Percentiles rank a stretch among this genome's conserved stretches.
Evolutionary conservation across 2,888 invertebrate species (phyloP).

Genomic region (Conomelus anceps): DNA sequence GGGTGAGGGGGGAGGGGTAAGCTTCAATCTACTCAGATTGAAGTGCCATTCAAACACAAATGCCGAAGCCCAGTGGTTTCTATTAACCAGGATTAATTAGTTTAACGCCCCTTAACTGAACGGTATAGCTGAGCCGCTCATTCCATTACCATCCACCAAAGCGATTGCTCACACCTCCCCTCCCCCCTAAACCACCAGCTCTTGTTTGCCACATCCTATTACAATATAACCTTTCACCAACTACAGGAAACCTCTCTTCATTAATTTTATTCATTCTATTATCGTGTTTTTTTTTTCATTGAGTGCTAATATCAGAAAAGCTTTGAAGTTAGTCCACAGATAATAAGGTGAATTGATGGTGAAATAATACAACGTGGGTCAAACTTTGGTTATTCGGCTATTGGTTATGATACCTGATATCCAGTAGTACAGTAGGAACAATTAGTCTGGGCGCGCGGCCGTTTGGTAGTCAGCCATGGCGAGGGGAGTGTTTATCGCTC

Average conservation of each 20-base stretch:
- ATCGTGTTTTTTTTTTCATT: not conserved
- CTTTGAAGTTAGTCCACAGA: too few relatives aligned
- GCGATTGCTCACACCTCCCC: not conserved
- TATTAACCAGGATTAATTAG: not conserved
- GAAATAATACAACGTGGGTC: too few relatives aligned
- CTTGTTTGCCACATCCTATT: too few relatives aligned
- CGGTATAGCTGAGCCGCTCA: not conserved
- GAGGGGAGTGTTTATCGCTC: too few relatives aligned
- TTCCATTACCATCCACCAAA: not conserved
- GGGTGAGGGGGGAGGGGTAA: not conserved
- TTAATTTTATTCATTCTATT: not conserved
- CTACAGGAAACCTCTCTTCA: not conserved
- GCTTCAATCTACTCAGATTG: not conserved
- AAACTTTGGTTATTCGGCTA: too few relatives aligned
- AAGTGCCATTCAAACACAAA: not conserved
- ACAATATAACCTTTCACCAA: not conserved
- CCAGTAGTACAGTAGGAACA: too few relatives aligned
- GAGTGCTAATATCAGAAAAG: too few relatives aligned
- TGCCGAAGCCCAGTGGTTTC: not conserved
- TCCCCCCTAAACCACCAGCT: not conserved
- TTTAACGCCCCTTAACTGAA: not conserved
- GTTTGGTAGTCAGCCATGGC: too few relatives aligned
- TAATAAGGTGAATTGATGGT: too few relatives aligned
- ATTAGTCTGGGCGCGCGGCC: too few relatives aligned
- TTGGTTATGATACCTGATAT: too few relatives aligned